These are phyloP conservation scores for Daboia siamensis DNA, from an alignment of 2,113 vertebrate genomes.

Conservation along the genomic window DNA sequence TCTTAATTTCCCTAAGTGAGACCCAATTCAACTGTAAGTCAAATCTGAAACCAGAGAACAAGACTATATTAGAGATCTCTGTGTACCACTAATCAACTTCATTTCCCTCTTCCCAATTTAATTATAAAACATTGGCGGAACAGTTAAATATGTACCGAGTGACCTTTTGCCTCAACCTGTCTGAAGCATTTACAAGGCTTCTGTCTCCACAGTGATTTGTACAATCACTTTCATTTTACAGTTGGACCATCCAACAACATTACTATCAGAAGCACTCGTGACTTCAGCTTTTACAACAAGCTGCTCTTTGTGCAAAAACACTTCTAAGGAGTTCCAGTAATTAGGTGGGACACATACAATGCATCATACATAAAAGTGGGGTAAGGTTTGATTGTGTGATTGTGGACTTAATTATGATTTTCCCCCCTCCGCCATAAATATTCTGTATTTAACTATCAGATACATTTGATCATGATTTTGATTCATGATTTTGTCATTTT, in stretches of 20 bases:
- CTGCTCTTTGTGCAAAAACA: constrained; percentile 20
- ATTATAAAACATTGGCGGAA: constrained; percentile 65
- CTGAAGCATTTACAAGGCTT: constrained; percentile 10
- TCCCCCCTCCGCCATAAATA: neutral
- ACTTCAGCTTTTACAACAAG: neutral
- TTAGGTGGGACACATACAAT: neutral
- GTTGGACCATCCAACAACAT: constrained; percentile 18
- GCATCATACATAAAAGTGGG: neutral
- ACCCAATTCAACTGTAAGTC: constrained; percentile 56
- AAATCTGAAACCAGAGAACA: constrained; percentile 52
- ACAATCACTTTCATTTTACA: constrained; percentile 42
- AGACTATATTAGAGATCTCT: constrained; percentile 48
- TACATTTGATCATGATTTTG: neutral
- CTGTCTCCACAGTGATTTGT: constrained; percentile 8
- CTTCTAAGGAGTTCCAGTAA: neutral
- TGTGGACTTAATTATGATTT: neutral
- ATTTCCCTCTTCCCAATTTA: constrained; percentile 59
- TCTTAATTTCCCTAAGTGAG: constrained; percentile 44
- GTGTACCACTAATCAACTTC: constrained; percentile 58
- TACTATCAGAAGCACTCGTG: constrained; percentile 11
- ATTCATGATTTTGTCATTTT: neutral
- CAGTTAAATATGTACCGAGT: constrained; percentile 55
- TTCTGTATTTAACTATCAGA: no score
- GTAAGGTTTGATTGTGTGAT: neutral
- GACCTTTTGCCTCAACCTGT: constrained; percentile 40